A percentile compares a stretch with the other conserved stretches of the same genome.
Conservation (phyloP, 2,797 vertebrate genomes). For the Chanos chanos region DNA sequence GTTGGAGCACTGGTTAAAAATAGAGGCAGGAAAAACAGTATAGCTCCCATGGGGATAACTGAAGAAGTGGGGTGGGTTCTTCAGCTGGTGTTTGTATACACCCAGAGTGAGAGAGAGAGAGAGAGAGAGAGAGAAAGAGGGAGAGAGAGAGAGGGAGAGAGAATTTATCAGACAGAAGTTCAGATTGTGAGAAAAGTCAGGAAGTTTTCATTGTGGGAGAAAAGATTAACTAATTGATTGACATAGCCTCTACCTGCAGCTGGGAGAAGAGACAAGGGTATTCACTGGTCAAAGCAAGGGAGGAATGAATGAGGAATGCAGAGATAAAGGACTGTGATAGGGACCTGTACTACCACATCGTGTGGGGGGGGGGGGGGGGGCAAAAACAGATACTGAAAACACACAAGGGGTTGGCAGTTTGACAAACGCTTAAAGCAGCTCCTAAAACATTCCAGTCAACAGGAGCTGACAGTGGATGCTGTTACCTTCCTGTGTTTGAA, state of each 20-base stretch:
- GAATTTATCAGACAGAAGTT: conserved; percentile 40
- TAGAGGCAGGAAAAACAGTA: conserved; percentile 34
- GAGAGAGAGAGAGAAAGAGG: conserved; percentile 40
- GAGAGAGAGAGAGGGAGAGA: conserved; percentile 15
- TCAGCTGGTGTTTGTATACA: conserved; percentile 51
- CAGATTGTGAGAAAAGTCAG: conserved; percentile 31
- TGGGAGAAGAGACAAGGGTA: neutral
- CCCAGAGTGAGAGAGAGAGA: conserved; percentile 33
- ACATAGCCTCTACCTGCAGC: conserved; percentile 25
- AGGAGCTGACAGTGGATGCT: neutral
- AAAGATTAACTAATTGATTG: conserved; percentile 8
- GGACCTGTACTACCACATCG: conserved; percentile 1
- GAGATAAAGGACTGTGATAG: neutral
- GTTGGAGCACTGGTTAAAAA: conserved; percentile 27
- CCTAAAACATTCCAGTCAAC: too few relatives aligned
- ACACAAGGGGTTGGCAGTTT: too few relatives aligned
- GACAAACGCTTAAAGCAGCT: too few relatives aligned
- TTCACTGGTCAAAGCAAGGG: neutral
- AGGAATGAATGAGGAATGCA: neutral
- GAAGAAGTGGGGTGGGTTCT: too few relatives aligned
- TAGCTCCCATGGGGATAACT: conserved; percentile 32
- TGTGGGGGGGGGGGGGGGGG: neutral
- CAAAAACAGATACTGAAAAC: neutral
- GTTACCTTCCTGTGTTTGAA: neutral
- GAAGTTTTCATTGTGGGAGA: conserved; percentile 34